Percentiles rank a stretch among this genome's conserved stretches.
Conservation (phyloP, 2,797 vertebrate species). For the Pitangus sulphuratus region DNA sequence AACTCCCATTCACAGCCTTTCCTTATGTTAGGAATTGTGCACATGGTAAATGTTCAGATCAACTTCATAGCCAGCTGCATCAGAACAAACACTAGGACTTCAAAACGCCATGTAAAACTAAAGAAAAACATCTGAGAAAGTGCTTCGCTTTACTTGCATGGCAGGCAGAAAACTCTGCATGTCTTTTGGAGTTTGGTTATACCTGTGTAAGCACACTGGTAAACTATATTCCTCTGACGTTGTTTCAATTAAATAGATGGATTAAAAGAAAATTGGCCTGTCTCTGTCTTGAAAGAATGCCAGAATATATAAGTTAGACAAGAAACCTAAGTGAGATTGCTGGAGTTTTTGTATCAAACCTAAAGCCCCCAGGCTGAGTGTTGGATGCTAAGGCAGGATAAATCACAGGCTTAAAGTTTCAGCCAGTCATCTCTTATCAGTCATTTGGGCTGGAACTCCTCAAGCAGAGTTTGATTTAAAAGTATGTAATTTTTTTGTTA, state of each 20-base stretch:
- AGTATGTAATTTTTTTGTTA: background rate
- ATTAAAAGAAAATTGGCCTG: background rate
- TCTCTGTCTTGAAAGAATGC: background rate
- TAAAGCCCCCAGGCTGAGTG: background rate
- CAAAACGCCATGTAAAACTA: background rate
- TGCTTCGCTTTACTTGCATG: background rate
- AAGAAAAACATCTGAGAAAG: background rate
- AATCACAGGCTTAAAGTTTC: background rate
- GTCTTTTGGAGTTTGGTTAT: background rate
- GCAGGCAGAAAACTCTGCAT: background rate
- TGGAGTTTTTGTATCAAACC: background rate
- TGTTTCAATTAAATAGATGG: background rate
- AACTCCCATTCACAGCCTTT: background rate
- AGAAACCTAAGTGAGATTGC: background rate
- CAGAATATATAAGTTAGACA: background rate
- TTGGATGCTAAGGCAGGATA: background rate
- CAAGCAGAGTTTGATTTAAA: background rate
- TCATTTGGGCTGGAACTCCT: background rate
- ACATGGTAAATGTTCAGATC: background rate
- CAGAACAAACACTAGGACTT: background rate
- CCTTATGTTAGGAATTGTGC: background rate
- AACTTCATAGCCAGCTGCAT: background rate
- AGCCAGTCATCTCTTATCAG: background rate
- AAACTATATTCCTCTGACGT: background rate
- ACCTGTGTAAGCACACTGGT: accelerated